Evolutionary conservation across 2,113 vertebrate genomes (phyloP).

Genomic region (Rhabdomys dilectus): DNA sequence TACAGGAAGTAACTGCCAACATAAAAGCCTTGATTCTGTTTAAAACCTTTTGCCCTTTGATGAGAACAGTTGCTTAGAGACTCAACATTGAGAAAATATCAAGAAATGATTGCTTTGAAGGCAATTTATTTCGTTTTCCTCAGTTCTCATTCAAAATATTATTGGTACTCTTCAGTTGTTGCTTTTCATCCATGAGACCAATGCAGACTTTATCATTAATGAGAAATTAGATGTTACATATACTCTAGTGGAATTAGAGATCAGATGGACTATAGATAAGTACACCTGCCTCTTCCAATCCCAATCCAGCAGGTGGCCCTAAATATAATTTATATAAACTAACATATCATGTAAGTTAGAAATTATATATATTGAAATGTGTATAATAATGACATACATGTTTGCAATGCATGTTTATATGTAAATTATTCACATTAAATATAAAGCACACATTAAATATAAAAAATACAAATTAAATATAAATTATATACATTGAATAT

Average conservation of each 20-base stretch:
- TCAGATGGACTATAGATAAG: too few relatives aligned
- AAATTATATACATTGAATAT: too few relatives aligned
- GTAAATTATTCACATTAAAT: too few relatives aligned
- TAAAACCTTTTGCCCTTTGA: neutral
- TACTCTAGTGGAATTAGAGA: neutral
- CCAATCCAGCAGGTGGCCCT: too few relatives aligned
- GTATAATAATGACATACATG: too few relatives aligned
- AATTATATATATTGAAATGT: too few relatives aligned
- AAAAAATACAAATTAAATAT: too few relatives aligned
- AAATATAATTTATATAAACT: too few relatives aligned
- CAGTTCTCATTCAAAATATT: neutral
- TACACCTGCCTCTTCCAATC: too few relatives aligned
- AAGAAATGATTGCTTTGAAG: neutral
- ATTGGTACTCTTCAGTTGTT: neutral
- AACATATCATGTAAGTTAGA: too few relatives aligned
- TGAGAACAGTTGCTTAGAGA: neutral
- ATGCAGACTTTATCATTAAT: neutral
- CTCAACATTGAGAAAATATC: neutral
- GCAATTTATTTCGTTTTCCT: neutral
- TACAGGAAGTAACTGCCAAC: neutral
- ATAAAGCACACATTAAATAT: too few relatives aligned
- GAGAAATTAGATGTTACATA: neutral
- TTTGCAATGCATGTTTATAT: too few relatives aligned
- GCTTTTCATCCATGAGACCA: slow-evolving; percentile 9
- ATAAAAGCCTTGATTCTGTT: neutral